Conservation (phyloP, 1,140 invertebrate species). For the Mylabris phalerata region DNA sequence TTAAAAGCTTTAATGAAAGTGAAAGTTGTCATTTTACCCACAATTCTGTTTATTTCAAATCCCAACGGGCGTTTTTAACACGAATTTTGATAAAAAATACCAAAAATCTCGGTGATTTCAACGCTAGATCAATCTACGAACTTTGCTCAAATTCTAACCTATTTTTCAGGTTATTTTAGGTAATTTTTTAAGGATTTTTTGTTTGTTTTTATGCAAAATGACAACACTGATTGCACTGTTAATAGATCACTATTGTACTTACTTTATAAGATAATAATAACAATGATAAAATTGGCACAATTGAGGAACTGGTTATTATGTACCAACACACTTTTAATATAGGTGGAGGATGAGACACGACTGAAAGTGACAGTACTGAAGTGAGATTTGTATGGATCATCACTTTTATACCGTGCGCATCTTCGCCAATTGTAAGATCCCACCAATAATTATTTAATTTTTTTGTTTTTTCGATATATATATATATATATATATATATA, state of each 20-base stretch:
- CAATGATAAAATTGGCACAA: no score
- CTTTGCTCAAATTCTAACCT: not conserved
- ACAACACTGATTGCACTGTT: not conserved
- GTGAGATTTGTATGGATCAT: conserved; percentile 7
- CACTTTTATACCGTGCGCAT: conserved; percentile 13
- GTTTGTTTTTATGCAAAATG: not conserved
- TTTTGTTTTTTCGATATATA: not conserved
- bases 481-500: no score
- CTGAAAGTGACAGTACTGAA: conserved; percentile 9
- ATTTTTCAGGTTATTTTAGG: no score
- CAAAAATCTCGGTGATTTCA: not conserved
- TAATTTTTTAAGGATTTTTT: no score
- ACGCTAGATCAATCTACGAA: not conserved
- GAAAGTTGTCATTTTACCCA: no score
- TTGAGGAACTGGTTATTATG: not conserved
- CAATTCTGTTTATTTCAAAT: no score
- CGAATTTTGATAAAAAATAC: not conserved
- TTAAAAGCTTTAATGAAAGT: no score
- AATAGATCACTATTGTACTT: no score
- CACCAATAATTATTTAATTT: not conserved
- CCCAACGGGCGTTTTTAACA: no score
- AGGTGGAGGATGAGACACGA: not conserved
- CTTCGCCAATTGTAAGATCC: conserved; percentile 3
- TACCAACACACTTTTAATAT: not conserved
- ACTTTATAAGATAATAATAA: no score